Evolutionary conservation across 2,113 vertebrate species (phyloP).

Genomic region (Pelodiscus sinensis): DNA sequence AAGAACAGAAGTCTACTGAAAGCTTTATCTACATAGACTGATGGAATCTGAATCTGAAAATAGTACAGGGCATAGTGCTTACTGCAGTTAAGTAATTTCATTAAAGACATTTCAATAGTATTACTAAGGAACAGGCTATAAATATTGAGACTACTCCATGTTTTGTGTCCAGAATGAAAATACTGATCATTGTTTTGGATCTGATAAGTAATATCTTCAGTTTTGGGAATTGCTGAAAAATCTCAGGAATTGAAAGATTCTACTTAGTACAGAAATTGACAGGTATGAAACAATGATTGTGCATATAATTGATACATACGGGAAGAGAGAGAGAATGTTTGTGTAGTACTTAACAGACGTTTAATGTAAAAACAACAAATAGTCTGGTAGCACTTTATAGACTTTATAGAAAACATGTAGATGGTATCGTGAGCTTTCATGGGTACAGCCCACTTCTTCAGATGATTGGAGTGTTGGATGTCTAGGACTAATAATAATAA

Average conservation of each 20-base stretch:
- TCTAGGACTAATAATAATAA: background rate
- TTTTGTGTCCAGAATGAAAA: background rate
- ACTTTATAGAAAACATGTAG: too few species aligned
- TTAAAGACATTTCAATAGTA: background rate
- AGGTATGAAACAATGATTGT: background rate
- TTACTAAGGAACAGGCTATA: background rate
- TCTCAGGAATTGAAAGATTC: background rate
- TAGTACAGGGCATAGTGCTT: background rate
- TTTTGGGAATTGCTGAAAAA: background rate
- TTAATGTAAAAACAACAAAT: background rate
- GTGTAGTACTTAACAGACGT: background rate
- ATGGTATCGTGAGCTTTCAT: too few species aligned
- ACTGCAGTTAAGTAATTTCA: background rate
- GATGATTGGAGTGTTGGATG: too few species aligned
- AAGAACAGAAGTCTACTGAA: background rate
- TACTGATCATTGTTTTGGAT: background rate
- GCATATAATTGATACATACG: background rate
- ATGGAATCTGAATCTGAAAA: background rate
- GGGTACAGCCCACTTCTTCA: too few species aligned
- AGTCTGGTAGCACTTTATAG: too few species aligned
- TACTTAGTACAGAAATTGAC: background rate
- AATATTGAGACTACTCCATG: background rate
- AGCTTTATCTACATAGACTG: background rate
- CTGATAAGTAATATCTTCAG: background rate
- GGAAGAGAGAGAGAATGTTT: too few species aligned